Evolutionary conservation across 2,797 vertebrate genomes (phyloP).

Genomic region (Jordanella pulchra): DNA sequence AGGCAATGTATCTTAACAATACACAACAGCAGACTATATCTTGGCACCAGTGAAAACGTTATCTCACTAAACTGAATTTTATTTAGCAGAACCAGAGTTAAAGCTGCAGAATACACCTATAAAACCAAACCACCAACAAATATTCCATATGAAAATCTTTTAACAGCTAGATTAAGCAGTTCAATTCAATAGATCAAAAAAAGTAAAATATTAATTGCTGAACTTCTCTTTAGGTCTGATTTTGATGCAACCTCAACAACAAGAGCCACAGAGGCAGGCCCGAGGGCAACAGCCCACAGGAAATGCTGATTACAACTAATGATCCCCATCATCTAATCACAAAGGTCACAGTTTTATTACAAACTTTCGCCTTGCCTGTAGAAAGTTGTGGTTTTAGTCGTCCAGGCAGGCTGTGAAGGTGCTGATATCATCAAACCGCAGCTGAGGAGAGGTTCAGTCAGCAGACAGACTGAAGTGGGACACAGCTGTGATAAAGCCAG

Average conservation of each 20-base stretch:
- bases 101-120: neutral
- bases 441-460: constrained; percentile 33
- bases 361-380: neutral
- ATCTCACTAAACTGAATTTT: too few relatives aligned
- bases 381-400: constrained; percentile 29
- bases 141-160: neutral
- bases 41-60: neutral
- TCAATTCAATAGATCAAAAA: neutral
- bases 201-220: neutral
- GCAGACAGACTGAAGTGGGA: neutral
- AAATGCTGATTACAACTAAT: neutral
- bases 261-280: constrained; percentile 2
- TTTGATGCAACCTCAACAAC: constrained; percentile 1
- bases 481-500: neutral
- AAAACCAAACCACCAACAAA: neutral
- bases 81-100: neutral
- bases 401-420: constrained; percentile 43
- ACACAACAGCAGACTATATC: neutral
- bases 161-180: neutral
- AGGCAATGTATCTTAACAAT: neutral
- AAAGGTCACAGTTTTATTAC: neutral
- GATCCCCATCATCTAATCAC: neutral
- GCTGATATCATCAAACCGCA: constrained; percentile 41
- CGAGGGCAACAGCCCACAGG: neutral
- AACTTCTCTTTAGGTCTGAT: neutral